A percentile compares a stretch with the other conserved stretches of the same genome.
Conservation (phyloP, 2,113 vertebrate species). For the Poeciliopsis turrubarensis region DNA sequence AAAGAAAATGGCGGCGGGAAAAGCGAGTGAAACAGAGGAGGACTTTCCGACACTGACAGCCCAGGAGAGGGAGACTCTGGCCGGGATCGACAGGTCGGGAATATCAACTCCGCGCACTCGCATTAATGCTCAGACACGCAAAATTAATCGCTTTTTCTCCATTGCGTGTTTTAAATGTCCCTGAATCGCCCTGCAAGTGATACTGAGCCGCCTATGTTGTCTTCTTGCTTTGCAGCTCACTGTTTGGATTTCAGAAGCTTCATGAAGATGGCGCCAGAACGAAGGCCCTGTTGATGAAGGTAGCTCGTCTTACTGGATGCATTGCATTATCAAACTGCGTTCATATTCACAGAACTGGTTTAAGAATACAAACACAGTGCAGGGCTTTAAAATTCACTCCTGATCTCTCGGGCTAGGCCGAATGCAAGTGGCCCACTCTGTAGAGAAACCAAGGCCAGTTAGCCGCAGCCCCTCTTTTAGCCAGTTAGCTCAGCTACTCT, state of each 20-base stretch:
- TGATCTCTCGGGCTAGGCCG: slow-evolving; percentile 2
- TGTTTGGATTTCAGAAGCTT: slow-evolving; percentile 97
- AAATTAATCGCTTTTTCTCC: slow-evolving; percentile 34
- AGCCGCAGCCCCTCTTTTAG: slow-evolving; percentile 66
- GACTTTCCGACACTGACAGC: slow-evolving; percentile 97
- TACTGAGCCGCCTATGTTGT: slow-evolving; percentile 80
- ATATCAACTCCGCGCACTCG: slow-evolving; percentile 40
- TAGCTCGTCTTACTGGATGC: slow-evolving; percentile 66
- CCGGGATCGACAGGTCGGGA: slow-evolving; percentile 91
- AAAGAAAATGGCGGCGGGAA: slow-evolving; percentile 99
- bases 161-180: slow-evolving; percentile 43
- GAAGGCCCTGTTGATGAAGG: slow-evolving; percentile 97
- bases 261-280: slow-evolving; percentile 99
- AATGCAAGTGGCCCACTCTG: slow-evolving; percentile 49
- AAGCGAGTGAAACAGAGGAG: slow-evolving; percentile 97
- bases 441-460: slow-evolving; percentile 64
- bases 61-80: slow-evolving; percentile 90
- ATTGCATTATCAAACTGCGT: slow-evolving; percentile 12
- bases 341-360: not conserved
- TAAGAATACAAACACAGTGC: not conserved
- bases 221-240: slow-evolving; percentile 86
- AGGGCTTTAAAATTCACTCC: slow-evolving; percentile 28
- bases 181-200: slow-evolving; percentile 61
- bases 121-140: slow-evolving; percentile 12
- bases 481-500: slow-evolving; percentile 43